Conservation (phyloP, 2,113 vertebrate species). For the Chloropsis hardwickii region DNA sequence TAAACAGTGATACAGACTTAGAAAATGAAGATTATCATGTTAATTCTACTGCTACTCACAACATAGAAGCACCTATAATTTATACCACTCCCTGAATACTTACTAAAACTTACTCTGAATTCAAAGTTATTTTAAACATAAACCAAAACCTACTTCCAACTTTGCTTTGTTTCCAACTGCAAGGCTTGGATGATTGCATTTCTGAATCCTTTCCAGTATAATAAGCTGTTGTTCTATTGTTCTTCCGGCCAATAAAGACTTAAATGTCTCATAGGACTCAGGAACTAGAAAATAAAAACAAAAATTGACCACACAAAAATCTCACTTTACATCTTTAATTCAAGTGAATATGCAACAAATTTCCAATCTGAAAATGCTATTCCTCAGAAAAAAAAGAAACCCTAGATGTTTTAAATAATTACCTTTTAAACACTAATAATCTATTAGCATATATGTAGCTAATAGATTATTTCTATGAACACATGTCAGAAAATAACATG, state of each 20-base stretch:
- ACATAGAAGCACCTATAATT: background rate
- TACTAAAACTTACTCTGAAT: background rate
- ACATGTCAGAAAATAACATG: background rate
- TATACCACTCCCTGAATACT: background rate
- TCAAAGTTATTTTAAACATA: background rate
- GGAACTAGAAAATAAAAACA: slow-evolving; percentile 74
- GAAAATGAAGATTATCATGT: background rate
- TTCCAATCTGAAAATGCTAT: background rate
- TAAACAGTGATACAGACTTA: background rate
- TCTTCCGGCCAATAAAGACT: slow-evolving; percentile 75
- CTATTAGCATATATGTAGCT: background rate
- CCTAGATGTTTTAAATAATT: background rate
- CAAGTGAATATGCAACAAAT: background rate
- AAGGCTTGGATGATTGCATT: slow-evolving; percentile 90
- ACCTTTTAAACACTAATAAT: background rate
- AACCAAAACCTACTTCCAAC: slow-evolving; percentile 76
- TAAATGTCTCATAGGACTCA: slow-evolving; percentile 77
- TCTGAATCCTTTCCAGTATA: slow-evolving; percentile 88
- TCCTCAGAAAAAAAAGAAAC: background rate
- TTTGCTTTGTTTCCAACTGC: slow-evolving; percentile 89
- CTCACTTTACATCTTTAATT: background rate
- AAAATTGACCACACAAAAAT: background rate
- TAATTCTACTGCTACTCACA: background rate
- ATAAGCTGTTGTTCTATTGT: slow-evolving; percentile 79
- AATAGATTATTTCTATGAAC: background rate